These are phyloP conservation scores for Serripes groenlandicus DNA, from an alignment of 2,888 invertebrate species.

Conservation along the genomic window DNA sequence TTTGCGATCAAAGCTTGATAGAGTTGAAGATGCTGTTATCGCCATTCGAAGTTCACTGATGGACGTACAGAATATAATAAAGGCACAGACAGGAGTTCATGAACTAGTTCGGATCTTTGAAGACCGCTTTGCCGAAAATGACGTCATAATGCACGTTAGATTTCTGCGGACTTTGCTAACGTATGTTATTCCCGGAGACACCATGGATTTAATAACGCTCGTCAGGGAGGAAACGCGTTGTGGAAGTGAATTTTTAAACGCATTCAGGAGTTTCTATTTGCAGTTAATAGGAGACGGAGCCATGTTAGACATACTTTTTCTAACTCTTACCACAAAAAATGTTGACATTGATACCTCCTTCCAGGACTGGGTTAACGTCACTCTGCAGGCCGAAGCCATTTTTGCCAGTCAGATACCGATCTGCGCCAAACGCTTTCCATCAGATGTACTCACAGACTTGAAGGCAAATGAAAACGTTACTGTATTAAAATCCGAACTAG, in stretches of 20 bases:
- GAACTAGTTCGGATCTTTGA: conserved; percentile 2
- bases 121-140: conserved; percentile 17
- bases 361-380: background rate
- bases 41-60: conserved; percentile 25
- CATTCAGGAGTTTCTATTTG: background rate
- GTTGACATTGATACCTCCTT: conserved; percentile 1
- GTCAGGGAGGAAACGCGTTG: conserved; percentile 27
- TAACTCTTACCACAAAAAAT: background rate
- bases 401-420: background rate
- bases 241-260: background rate
- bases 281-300: background rate
- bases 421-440: background rate
- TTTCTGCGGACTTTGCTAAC: conserved; percentile 26
- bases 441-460: background rate
- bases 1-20: conserved; percentile 23
- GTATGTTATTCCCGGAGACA: conserved; percentile 22
- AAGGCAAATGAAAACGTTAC: background rate
- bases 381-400: background rate
- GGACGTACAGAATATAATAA: background rate
- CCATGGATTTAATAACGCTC: conserved; percentile 16
- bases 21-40: conserved; percentile 31
- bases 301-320: background rate
- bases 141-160: conserved; percentile 16
- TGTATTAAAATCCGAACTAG: background rate
- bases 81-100: background rate